Evolutionary conservation across 1,140 invertebrate genomes (phyloP).

Genomic region (Bombus superbus): DNA sequence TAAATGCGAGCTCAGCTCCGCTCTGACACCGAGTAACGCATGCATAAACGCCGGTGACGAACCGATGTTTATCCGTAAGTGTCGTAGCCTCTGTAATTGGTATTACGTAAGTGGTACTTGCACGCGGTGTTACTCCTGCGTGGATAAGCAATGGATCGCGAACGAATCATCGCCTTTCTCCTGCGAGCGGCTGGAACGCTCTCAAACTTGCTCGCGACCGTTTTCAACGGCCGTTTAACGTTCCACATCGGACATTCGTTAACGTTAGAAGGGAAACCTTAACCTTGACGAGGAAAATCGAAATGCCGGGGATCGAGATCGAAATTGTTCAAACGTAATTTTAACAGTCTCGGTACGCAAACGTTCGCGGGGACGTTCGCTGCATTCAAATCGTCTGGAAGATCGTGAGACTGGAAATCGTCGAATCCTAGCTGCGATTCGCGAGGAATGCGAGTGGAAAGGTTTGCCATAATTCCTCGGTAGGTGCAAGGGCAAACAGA

Average conservation of each 20-base stretch:
- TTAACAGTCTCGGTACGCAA: slow-evolving; percentile 37
- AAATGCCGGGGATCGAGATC: background rate
- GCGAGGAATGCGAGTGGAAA: slow-evolving; percentile 58
- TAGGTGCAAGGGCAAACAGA: background rate
- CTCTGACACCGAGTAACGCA: slow-evolving; percentile 17
- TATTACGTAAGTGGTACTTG: slow-evolving; percentile 73
- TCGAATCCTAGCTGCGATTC: slow-evolving; percentile 60
- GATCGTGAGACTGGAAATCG: slow-evolving; percentile 62
- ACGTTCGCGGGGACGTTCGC: slow-evolving; percentile 26
- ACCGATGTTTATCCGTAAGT: slow-evolving; percentile 56
- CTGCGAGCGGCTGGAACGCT: background rate
- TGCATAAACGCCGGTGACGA: slow-evolving; percentile 59
- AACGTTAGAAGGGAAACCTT: background rate
- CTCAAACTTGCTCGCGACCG: background rate
- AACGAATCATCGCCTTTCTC: slow-evolving; percentile 77
- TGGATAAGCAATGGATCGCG: slow-evolving; percentile 58
- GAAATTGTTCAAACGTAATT: slow-evolving; percentile 43
- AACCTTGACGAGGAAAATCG: slow-evolving; percentile 1
- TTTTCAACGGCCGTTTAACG: too few relatives aligned
- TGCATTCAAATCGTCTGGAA: slow-evolving; percentile 61
- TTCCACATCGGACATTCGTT: background rate
- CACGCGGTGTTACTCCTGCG: slow-evolving; percentile 35
- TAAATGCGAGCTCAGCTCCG: slow-evolving; percentile 52
- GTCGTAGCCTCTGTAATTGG: slow-evolving; percentile 60
- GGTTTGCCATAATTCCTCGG: slow-evolving; percentile 16